Percentiles rank a stretch among this genome's conserved stretches.
Conservation (phyloP, 2,113 vertebrate species). For the Leptobrachium leishanense region DNA sequence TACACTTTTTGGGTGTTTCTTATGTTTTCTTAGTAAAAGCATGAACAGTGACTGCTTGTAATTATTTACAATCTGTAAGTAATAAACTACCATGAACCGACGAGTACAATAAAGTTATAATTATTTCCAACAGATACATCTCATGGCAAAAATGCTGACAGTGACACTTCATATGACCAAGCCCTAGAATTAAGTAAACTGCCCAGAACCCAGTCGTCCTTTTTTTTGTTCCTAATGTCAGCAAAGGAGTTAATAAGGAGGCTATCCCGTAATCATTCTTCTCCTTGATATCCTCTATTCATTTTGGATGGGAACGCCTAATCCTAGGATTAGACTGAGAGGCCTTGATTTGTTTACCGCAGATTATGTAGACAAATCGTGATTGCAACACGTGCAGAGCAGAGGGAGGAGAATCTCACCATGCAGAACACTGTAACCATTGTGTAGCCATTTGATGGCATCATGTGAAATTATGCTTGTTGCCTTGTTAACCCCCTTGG, state of each 20-base stretch:
- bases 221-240: not conserved
- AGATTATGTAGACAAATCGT: conserved; percentile 26
- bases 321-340: conserved; percentile 31
- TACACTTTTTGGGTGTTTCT: too few relatives aligned
- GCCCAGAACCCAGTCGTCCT: not conserved
- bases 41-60: too few relatives aligned
- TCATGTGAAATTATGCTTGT: not conserved
- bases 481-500: not conserved
- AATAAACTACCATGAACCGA: too few relatives aligned
- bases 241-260: conserved; percentile 2
- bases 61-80: too few relatives aligned
- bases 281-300: conserved; percentile 22
- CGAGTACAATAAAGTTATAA: too few relatives aligned
- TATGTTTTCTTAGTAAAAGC: too few relatives aligned
- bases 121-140: too few relatives aligned
- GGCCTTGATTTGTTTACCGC: conserved; percentile 28
- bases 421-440: not conserved
- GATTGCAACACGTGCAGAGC: conserved; percentile 4
- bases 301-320: conserved; percentile 22
- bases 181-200: not conserved
- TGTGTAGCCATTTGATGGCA: not conserved
- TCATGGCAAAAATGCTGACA: too few relatives aligned
- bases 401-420: conserved; percentile 1
- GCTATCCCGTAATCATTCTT: conserved; percentile 1
- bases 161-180: too few relatives aligned